Percentiles rank a stretch among this genome's conserved stretches.
Conservation (phyloP, 2,113 vertebrate species). For the Sinocyclocheilus anophthalmus region DNA sequence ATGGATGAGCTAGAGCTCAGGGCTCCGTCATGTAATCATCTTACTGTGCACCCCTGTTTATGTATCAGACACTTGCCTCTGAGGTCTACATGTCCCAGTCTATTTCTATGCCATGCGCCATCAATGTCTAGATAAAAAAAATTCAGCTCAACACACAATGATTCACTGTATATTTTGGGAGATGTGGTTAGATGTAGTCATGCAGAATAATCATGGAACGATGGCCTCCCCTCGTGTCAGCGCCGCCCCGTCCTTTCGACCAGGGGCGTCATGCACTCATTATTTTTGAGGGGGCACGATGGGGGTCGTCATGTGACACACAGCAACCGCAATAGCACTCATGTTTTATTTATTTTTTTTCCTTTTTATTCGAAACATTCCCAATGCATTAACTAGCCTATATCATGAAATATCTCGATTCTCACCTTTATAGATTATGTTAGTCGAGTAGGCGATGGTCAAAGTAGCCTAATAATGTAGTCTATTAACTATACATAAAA, state of each 20-base stretch:
- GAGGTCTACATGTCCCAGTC: constrained; percentile 9
- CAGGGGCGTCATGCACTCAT: too few species aligned
- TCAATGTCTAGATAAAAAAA: neutral
- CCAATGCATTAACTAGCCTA: too few species aligned
- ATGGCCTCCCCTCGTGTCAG: neutral
- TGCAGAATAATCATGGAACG: constrained; percentile 2
- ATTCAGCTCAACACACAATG: neutral
- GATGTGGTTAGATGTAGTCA: neutral
- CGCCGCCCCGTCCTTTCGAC: neutral
- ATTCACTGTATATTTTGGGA: neutral
- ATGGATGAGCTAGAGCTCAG: constrained; percentile 10
- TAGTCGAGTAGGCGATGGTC: too few species aligned
- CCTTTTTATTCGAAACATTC: too few species aligned
- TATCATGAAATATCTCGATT: too few species aligned
- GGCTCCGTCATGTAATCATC: neutral
- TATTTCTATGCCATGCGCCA: neutral
- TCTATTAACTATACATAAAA: too few species aligned
- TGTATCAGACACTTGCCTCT: neutral
- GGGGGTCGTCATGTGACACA: too few species aligned
- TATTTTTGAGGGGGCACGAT: too few species aligned
- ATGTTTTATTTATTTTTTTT: too few species aligned
- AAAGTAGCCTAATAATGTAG: too few species aligned
- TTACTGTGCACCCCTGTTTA: neutral
- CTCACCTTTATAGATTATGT: too few species aligned
- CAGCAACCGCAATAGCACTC: too few species aligned